These are phyloP conservation scores for Pogona vitticeps DNA, from an alignment of 2,113 vertebrate genomes.

Conservation along the genomic window DNA sequence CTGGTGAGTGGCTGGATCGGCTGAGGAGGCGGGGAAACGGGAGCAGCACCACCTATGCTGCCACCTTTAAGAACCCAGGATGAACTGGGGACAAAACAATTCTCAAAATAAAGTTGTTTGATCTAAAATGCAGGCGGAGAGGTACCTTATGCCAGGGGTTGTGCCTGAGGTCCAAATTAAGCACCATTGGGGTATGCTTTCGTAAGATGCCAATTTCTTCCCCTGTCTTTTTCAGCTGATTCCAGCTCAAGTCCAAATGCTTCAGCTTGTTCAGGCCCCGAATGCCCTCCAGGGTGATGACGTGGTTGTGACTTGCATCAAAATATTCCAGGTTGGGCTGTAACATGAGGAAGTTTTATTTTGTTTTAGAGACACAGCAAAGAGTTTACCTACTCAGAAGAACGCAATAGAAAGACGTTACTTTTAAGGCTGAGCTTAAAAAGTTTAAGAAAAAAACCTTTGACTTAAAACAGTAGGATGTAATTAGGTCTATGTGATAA, in stretches of 20 bases:
- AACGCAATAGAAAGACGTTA: neutral
- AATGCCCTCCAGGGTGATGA: constrained; percentile 79
- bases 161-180: constrained; percentile 77
- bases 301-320: constrained; percentile 81
- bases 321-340: constrained; percentile 83
- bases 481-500: neutral
- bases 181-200: constrained; percentile 74
- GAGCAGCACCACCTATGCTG: no score
- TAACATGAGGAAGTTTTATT: neutral
- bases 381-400: neutral
- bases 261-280: constrained; percentile 76
- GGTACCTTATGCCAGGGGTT: constrained; percentile 80
- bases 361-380: neutral
- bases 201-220: constrained; percentile 75
- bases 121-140: neutral
- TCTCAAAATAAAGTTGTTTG: neutral
- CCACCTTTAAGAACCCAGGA: no score
- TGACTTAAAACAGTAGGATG: neutral
- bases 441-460: neutral
- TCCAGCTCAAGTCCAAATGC: constrained; percentile 85
- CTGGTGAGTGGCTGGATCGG: no score
- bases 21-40: no score
- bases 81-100: no score
- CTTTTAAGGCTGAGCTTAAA: neutral
- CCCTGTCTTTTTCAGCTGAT: constrained; percentile 77